phyloP scores from a whole-genome alignment of 2,888 invertebrate genomes.

The Eudasyphora cyanicolor region DNA sequence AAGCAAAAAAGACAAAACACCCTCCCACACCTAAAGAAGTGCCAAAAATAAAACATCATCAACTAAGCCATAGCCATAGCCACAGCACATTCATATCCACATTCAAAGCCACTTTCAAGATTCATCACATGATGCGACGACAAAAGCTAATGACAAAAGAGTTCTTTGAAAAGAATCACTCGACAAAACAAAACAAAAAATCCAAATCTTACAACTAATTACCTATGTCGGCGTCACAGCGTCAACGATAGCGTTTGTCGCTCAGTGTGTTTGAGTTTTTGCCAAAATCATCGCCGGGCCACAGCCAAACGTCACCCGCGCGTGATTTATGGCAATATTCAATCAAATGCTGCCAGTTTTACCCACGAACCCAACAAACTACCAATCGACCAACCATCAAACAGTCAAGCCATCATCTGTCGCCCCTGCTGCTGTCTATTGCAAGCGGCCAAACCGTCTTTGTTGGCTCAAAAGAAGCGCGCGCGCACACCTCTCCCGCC shows the following conservation, averaged over 20 bases:
- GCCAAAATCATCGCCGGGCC: neutral
- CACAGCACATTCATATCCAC: neutral
- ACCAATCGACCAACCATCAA: conserved; percentile 41
- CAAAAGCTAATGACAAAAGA: conserved; percentile 5
- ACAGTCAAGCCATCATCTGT: conserved; percentile 13
- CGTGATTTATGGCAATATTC: conserved; percentile 15
- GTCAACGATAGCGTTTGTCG: conserved; percentile 36
- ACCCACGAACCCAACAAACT: conserved; percentile 24
- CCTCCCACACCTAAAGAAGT: conserved; percentile 9
- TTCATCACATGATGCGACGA: too few species aligned
- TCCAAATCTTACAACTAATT: conserved; percentile 23
- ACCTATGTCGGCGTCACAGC: neutral
- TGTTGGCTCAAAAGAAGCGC: neutral
- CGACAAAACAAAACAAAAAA: neutral
- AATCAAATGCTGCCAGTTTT: conserved; percentile 35
- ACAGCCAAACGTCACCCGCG: conserved; percentile 11
- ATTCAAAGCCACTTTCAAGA: too few species aligned
- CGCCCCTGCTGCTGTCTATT: conserved; percentile 14
- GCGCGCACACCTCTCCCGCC: neutral
- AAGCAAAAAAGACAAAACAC: neutral
- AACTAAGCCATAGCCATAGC: too few species aligned
- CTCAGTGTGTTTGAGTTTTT: neutral
- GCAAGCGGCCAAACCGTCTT: neutral
- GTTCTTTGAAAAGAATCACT: conserved; percentile 3
- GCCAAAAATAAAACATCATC: too few species aligned